Evolutionary conservation across 2,113 vertebrate species (phyloP).

Genomic region (Xiphophorus couchianus): DNA sequence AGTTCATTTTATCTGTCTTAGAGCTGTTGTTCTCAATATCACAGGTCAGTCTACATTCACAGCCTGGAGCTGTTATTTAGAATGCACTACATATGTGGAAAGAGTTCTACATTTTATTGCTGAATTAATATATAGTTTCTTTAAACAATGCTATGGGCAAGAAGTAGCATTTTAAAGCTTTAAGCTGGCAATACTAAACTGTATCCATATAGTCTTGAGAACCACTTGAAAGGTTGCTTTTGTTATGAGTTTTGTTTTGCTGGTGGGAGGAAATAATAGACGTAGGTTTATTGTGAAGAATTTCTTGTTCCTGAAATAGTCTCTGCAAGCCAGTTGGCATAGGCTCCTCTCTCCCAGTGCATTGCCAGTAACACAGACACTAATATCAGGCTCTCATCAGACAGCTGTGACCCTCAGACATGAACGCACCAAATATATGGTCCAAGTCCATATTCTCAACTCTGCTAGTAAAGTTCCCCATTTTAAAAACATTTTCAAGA

Average conservation of each 20-base stretch:
- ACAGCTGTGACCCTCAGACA: not conserved
- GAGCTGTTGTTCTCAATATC: conserved; percentile 37
- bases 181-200: conserved; percentile 30
- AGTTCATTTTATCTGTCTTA: conserved; percentile 26
- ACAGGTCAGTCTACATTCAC: conserved; percentile 31
- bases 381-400: not conserved
- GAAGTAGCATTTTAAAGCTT: conserved; percentile 31
- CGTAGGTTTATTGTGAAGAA: conserved; percentile 32
- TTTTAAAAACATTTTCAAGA: not conserved
- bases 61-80: conserved; percentile 37
- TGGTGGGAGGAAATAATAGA: conserved; percentile 43
- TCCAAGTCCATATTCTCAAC: not conserved
- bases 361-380: not conserved
- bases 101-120: conserved; percentile 10
- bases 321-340: conserved; percentile 14
- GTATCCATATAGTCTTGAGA: conserved; percentile 21
- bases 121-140: conserved; percentile 28
- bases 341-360: conserved; percentile 1
- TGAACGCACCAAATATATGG: not conserved
- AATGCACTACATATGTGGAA: conserved; percentile 12
- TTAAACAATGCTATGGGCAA: conserved; percentile 29
- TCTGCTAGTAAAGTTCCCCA: not conserved
- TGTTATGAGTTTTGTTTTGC: conserved; percentile 42
- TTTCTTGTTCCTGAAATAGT: conserved; percentile 34
- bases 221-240: conserved; percentile 27